Conservation (phyloP, 1,140 invertebrate genomes). For the Meloidogyne hapla region DNA sequence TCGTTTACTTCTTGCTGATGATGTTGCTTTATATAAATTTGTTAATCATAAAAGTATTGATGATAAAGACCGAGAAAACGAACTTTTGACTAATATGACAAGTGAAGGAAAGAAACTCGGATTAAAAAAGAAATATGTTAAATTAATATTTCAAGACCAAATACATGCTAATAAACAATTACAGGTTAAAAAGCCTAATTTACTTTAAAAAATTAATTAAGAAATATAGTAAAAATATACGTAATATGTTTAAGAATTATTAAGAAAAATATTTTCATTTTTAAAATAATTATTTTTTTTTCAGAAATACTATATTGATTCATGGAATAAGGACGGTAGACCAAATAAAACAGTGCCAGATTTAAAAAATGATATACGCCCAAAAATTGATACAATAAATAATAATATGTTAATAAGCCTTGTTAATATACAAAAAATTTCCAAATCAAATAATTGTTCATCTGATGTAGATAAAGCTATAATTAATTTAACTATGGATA, state of each 20-base stretch:
- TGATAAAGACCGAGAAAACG: background rate
- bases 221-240: too few species aligned
- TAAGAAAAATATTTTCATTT: too few species aligned
- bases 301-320: background rate
- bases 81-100: background rate
- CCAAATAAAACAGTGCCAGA: background rate
- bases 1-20: slow-evolving; percentile 9
- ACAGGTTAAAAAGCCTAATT: slow-evolving; percentile 6
- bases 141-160: slow-evolving; percentile 15
- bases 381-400: background rate
- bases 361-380: background rate
- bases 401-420: background rate
- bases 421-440: background rate
- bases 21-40: slow-evolving; percentile 9
- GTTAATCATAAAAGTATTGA: background rate
- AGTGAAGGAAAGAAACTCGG: background rate
- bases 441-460: background rate
- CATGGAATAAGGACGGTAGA: background rate
- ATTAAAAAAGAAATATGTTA: background rate
- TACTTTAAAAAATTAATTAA: background rate
- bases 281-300: background rate
- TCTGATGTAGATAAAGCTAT: background rate
- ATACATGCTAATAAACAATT: slow-evolving; percentile 10
- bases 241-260: too few species aligned
- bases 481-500: background rate